A percentile compares a stretch with the other conserved stretches of the same genome.
Evolutionary conservation across 2,888 invertebrate genomes (phyloP).

Genomic region (Yponomeuta evonymella): DNA sequence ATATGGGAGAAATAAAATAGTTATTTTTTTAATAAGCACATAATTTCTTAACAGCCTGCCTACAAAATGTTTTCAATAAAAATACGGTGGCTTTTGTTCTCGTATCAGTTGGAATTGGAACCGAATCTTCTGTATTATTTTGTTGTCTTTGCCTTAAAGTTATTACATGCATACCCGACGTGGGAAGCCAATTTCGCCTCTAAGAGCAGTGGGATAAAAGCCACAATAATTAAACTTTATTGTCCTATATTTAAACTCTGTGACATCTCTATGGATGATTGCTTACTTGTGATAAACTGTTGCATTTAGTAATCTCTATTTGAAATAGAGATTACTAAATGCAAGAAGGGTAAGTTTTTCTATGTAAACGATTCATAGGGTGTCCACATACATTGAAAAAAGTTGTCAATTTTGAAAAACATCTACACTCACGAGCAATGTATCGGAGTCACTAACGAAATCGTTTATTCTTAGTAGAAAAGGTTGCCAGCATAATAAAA

Average conservation of each 20-base stretch:
- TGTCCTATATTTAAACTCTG: slow-evolving; percentile 29
- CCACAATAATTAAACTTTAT: background rate
- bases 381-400: too few relatives aligned
- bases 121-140: background rate
- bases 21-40: too few relatives aligned
- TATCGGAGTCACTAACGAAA: too few relatives aligned
- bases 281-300: slow-evolving; percentile 30
- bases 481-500: too few relatives aligned
- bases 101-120: background rate
- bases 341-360: too few relatives aligned
- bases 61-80: background rate
- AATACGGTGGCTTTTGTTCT: background rate
- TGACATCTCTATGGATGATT: slow-evolving; percentile 54
- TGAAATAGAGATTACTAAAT: background rate
- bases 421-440: too few relatives aligned
- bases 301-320: background rate
- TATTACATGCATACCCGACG: slow-evolving; percentile 31
- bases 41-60: too few relatives aligned
- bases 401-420: too few relatives aligned
- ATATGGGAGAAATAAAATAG: too few relatives aligned
- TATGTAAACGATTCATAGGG: too few relatives aligned
- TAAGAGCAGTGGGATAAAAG: background rate
- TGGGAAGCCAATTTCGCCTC: background rate
- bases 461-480: too few relatives aligned
- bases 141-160: slow-evolving; percentile 26